Evolutionary conservation across 53 echinoderm and acorn worm genomes (phyloP).

Genomic region (Temnopleurus reevesii): DNA sequence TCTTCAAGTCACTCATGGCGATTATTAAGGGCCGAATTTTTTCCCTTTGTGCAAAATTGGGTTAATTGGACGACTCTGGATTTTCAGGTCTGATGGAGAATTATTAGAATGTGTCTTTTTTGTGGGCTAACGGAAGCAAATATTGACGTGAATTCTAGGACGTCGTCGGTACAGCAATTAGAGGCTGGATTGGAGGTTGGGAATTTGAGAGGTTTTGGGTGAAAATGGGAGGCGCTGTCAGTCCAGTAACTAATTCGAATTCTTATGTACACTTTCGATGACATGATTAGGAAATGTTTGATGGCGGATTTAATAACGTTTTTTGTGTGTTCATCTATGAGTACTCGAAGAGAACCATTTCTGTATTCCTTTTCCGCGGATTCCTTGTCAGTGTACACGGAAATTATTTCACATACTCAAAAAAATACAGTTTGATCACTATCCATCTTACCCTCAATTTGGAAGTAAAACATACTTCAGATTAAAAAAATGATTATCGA

Average conservation of each 20-base stretch:
- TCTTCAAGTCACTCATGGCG: not conserved
- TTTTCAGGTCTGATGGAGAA: not conserved
- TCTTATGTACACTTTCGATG: not conserved
- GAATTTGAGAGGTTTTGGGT: not conserved
- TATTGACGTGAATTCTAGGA: not conserved
- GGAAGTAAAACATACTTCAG: no score
- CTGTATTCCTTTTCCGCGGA: no score
- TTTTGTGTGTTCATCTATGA: no score
- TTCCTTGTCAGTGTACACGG: no score
- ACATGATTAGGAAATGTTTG: no score
- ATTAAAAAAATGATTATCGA: no score
- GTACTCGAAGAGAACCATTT: no score
- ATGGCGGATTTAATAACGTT: no score
- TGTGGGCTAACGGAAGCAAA: conserved; percentile 24
- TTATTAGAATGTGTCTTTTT: conserved; percentile 27
- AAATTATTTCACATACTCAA: no score
- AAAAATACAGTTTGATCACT: no score
- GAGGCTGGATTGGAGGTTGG: not conserved
- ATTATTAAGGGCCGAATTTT: not conserved
- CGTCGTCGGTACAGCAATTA: not conserved
- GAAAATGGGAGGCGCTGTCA: not conserved
- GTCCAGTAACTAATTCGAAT: not conserved
- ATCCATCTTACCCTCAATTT: no score
- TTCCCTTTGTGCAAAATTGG: not conserved
- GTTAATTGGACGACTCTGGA: not conserved